A percentile compares a stretch with the other conserved stretches of the same genome.
Evolutionary conservation across 2,113 vertebrate genomes (phyloP).

Genomic region (Aviceda subcristata): DNA sequence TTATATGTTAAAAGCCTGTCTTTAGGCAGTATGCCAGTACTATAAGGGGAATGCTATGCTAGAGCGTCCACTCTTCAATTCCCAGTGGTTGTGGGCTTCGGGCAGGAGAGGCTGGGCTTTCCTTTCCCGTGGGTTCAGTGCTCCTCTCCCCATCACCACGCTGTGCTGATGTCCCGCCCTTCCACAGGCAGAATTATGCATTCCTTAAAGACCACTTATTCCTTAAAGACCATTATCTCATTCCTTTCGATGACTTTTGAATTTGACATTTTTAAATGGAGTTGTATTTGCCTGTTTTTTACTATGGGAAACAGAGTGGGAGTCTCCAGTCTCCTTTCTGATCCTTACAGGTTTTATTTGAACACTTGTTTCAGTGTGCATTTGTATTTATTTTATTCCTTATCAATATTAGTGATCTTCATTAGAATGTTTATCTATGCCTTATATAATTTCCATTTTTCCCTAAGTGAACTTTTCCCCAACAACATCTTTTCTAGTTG

Average conservation of each 20-base stretch:
- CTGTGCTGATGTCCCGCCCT: background rate
- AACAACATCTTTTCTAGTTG: background rate
- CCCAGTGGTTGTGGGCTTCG: background rate
- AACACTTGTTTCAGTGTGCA: background rate
- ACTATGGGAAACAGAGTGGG: background rate
- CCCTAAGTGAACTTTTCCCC: no score
- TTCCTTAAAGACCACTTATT: background rate
- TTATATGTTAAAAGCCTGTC: background rate
- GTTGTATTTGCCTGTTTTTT: background rate
- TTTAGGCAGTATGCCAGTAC: rapidly evolving
- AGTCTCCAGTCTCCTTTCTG: background rate
- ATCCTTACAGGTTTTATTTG: background rate
- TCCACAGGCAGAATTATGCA: no score
- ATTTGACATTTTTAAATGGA: background rate
- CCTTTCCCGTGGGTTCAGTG: background rate
- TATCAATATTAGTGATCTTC: background rate
- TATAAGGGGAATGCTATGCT: no score
- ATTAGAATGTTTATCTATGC: background rate
- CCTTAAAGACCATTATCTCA: background rate
- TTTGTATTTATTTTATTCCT: background rate
- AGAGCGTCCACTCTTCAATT: rapidly evolving
- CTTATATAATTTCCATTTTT: background rate
- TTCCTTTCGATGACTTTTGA: background rate
- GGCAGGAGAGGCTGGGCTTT: background rate
- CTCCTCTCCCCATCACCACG: rapidly evolving